These are phyloP conservation scores for Piprites chloris DNA, from an alignment of 2,113 vertebrate genomes.

Conservation along the genomic window DNA sequence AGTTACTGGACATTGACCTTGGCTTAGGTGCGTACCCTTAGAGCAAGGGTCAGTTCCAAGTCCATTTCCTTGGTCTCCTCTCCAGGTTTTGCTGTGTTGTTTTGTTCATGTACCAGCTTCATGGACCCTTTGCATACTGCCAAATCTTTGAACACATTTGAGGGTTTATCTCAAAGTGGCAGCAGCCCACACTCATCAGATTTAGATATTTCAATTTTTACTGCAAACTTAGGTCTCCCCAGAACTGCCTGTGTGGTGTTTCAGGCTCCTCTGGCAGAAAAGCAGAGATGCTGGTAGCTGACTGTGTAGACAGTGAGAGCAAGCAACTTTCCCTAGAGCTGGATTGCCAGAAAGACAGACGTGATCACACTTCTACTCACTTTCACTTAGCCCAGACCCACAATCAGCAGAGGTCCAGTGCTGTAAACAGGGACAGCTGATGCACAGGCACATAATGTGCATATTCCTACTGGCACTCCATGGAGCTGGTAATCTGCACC, in stretches of 20 bases:
- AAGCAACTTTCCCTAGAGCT: not conserved
- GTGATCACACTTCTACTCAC: not conserved
- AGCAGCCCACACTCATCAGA: not conserved
- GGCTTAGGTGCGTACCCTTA: not conserved
- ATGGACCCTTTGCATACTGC: not conserved
- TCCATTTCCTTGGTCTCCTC: not conserved
- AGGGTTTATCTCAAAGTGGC: not conserved
- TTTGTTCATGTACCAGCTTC: not conserved
- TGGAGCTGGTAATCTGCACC: not conserved
- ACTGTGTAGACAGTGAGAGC: not conserved
- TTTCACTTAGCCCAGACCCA: not conserved
- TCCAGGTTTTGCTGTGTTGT: not conserved
- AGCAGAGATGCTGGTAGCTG: not conserved
- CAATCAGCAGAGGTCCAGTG: not conserved
- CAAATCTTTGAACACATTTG: not conserved
- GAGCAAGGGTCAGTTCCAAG: not conserved
- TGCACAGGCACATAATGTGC: not conserved
- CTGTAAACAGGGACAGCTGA: not conserved
- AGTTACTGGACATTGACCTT: not conserved
- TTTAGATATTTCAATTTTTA: not conserved
- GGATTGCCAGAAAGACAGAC: not conserved
- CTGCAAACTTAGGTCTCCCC: not conserved
- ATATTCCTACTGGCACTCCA: not conserved
- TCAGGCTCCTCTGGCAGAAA: not conserved
- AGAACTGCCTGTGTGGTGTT: not conserved